phyloP scores from a whole-genome alignment of 2,113 vertebrate species.

The Capreolus pygargus region DNA sequence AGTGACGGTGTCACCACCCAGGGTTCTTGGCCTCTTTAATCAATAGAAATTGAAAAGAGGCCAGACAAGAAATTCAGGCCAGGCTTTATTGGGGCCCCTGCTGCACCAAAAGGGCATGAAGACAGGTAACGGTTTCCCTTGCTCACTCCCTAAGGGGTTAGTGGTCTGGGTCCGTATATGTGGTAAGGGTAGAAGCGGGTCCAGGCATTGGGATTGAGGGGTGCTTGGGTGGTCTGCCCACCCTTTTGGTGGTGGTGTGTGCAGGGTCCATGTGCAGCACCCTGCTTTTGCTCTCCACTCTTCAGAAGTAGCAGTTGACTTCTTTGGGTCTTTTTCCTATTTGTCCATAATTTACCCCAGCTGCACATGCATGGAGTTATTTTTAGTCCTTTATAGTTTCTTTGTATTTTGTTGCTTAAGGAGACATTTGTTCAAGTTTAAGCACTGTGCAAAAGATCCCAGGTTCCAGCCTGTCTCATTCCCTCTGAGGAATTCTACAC shows the following conservation, averaged over 20 bases:
- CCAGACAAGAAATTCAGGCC: not conserved
- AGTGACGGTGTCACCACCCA: not conserved
- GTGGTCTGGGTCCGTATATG: not conserved
- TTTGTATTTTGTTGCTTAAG: not conserved
- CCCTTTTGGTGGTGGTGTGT: not conserved
- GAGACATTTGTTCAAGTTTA: not conserved
- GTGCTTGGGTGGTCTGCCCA: not conserved
- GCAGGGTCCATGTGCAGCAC: not conserved
- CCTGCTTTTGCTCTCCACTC: not conserved
- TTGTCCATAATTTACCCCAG: not conserved
- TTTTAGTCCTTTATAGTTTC: not conserved
- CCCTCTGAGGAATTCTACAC: not conserved
- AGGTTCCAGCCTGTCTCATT: not conserved
- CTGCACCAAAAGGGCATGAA: not conserved
- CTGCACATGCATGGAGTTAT: not conserved
- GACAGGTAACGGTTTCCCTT: not conserved
- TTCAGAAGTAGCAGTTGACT: not conserved
- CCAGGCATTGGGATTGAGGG: not conserved
- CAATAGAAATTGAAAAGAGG: not conserved
- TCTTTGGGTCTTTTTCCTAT: not conserved
- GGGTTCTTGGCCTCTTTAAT: not conserved
- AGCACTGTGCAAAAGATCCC: not conserved
- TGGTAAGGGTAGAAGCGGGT: not conserved
- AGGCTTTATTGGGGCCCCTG: not conserved
- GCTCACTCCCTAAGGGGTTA: not conserved